Evolutionary conservation across 1,140 invertebrate genomes (phyloP), one percentile per base, ranked within the genome.

Genomic region (Melanaphis sacchari): DNA sequence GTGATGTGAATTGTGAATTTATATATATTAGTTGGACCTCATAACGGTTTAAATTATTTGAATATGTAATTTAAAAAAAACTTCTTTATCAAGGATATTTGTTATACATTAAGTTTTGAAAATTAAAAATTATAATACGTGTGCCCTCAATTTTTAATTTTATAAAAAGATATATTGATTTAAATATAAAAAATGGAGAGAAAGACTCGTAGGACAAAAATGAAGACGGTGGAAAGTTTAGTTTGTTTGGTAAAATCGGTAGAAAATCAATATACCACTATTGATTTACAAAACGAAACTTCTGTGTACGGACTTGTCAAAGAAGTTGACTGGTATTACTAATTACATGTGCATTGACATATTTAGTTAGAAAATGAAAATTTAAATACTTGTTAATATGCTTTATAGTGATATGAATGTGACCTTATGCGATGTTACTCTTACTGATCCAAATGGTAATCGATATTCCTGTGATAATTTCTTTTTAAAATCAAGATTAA

Each of bases 211-310:
- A 94, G 94, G 88, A 93, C 91, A 46, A 94, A 93, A 66, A 93
- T 94, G 89, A 93, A 93, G 43, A 76, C 89, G 6, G 40, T 94
- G n/a, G 93, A 94, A 91, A 93, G 94, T 49, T 87, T 94, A n/a
- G 93, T 94, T 91, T 94, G 94, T 41, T 31, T 93, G 26, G 94
- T 90, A 31, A 93, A 93, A 91, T 89, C 92, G 24, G 9, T 94
- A 24, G 94, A 94, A 66, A 90, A 90, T 52, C 84, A 93, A 38
- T 40, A 49, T 22, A 93, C 93, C 26, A 93, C 89, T 31, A 91
- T 94, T 89, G 94, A 94, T 94, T 91, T 94, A 31, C 59, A 90
- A 91, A 94, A 94, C 43, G 94, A 94, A 87, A 82, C 92, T 49
- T 93, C 85, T 88, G 81, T 94, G 15, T 84, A 90, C 7, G 94